A percentile compares a stretch with the other conserved stretches of the same genome.
Evolutionary conservation across 2,888 invertebrate species (phyloP).

Genomic region (Koerneria pararmatus): DNA sequence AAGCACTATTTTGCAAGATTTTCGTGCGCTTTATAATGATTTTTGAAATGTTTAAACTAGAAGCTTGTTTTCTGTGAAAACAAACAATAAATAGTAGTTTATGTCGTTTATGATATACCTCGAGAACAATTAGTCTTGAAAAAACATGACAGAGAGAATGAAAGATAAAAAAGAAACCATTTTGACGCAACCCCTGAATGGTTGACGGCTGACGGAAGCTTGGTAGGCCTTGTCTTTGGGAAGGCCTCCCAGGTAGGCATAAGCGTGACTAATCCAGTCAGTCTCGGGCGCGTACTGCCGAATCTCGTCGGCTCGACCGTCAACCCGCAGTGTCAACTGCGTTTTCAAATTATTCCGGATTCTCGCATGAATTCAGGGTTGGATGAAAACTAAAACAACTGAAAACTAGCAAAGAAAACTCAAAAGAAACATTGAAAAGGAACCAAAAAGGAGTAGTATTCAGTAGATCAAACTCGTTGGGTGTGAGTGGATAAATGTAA

Average conservation of each 20-base stretch:
- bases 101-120: neutral
- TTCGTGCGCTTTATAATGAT: no score
- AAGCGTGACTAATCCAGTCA: conserved; percentile 40
- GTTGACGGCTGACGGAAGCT: conserved; percentile 30
- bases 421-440: no score
- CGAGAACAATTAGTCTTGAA: neutral
- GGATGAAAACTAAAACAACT: neutral
- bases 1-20: no score
- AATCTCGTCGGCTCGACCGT: conserved; percentile 51
- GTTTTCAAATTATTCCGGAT: no score
- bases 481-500: no score
- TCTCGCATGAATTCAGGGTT: conserved; percentile 1
- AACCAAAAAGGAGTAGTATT: no score
- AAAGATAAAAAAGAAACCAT: conserved; percentile 32
- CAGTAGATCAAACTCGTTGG: no score
- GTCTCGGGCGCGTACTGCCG: conserved; percentile 51
- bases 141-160: neutral
- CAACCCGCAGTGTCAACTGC: conserved; percentile 56
- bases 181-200: conserved; percentile 54
- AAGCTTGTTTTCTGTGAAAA: neutral
- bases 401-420: no score
- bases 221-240: conserved; percentile 25
- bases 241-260: conserved; percentile 49
- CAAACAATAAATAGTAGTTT: conserved; percentile 8
- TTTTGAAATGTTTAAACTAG: no score